phyloP scores from a whole-genome alignment of 2,797 vertebrate species.

The Cyprinodon diabolis region DNA sequence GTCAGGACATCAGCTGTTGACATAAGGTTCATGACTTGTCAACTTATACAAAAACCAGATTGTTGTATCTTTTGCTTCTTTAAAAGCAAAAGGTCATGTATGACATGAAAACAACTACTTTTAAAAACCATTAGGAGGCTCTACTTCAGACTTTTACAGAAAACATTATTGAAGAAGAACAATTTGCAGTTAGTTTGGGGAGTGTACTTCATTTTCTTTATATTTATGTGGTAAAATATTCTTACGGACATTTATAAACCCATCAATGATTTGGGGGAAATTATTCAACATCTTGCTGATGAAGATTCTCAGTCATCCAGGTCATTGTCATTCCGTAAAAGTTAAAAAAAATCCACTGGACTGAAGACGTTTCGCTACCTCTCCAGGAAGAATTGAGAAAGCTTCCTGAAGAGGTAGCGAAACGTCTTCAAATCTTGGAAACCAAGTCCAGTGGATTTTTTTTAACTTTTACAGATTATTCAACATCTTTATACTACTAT shows the following conservation, averaged over 20 bases:
- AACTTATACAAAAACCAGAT: background rate
- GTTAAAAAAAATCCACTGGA: no score
- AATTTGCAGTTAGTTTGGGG: background rate
- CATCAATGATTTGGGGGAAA: background rate
- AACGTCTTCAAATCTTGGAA: no score
- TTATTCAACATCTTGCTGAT: no score
- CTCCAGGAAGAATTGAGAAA: no score
- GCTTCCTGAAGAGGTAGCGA: no score
- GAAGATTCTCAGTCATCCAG: no score
- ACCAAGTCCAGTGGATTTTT: no score
- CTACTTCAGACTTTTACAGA: background rate
- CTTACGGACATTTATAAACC: background rate
- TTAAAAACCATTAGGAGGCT: background rate
- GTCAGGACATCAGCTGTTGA: background rate
- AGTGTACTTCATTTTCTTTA: no score
- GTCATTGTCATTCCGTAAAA: no score
- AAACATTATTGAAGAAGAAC: background rate
- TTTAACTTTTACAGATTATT: background rate
- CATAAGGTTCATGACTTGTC: background rate
- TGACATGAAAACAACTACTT: background rate
- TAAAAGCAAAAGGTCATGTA: background rate
- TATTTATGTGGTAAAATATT: background rate
- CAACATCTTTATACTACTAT: background rate
- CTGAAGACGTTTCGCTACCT: no score
- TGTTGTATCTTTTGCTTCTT: background rate